Conservation (phyloP, 1,140 invertebrate genomes). For the Samia ricini region DNA sequence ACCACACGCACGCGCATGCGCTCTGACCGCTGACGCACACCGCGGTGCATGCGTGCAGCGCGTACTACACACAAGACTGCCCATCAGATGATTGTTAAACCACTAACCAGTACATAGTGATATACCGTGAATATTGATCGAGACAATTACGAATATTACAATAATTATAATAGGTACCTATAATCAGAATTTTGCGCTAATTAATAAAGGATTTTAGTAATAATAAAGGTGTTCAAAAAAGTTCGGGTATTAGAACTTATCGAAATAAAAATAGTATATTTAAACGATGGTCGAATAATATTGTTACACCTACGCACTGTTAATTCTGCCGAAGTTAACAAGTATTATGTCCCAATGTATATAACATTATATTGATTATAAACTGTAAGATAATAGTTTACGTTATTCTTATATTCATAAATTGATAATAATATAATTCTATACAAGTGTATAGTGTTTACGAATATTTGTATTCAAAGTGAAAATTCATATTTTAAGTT, state of each 20-base stretch:
- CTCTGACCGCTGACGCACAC: conserved; percentile 41
- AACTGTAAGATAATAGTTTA: background rate
- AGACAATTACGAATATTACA: too few species aligned
- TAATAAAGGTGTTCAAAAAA: too few species aligned
- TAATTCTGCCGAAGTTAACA: background rate
- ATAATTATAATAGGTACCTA: too few species aligned
- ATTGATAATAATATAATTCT: background rate
- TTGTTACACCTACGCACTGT: background rate
- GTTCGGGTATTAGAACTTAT: background rate
- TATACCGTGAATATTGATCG: background rate
- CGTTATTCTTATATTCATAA: background rate
- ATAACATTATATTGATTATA: background rate
- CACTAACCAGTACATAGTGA: conserved; percentile 7
- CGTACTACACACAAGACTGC: conserved; percentile 17
- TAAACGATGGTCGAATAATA: too few species aligned
- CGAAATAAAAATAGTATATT: background rate
- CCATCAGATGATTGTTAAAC: conserved; percentile 17
- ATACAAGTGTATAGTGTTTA: background rate
- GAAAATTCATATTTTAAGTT: background rate
- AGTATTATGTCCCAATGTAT: background rate
- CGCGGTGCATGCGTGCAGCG: background rate
- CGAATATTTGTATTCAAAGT: background rate
- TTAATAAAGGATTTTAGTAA: too few species aligned
- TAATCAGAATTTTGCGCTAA: too few species aligned
- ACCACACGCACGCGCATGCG: conserved; percentile 61